Percentiles rank a stretch among this genome's conserved stretches.
phyloP scores from a whole-genome alignment of 2,113 vertebrate species.

The Crocuta crocuta region DNA sequence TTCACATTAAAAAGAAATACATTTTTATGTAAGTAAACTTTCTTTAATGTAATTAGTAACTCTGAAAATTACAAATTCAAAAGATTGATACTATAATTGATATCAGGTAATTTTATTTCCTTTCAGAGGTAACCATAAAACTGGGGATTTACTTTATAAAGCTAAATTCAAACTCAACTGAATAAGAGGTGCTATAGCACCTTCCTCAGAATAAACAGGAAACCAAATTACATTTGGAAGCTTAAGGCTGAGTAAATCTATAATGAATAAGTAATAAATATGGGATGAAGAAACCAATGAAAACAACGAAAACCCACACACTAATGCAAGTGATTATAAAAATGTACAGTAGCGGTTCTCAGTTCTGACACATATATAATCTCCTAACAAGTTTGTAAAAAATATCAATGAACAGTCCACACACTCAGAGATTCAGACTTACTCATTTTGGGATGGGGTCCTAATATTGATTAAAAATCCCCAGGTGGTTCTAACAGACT shows the following conservation, averaged over 20 bases:
- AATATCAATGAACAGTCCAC: not conserved
- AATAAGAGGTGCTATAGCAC: not conserved
- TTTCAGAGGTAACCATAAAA: not conserved
- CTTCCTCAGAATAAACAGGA: not conserved
- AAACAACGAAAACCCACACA: not conserved
- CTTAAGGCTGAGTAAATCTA: not conserved
- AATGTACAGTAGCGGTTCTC: not conserved
- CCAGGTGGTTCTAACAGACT: not conserved
- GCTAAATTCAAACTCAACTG: not conserved
- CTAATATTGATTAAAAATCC: not conserved
- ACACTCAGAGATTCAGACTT: not conserved
- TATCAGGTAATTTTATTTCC: not conserved
- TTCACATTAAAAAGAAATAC: not conserved
- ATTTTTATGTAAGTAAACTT: not conserved
- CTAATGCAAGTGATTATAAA: not conserved
- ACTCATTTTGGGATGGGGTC: not conserved
- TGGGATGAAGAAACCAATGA: not conserved
- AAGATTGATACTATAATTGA: not conserved
- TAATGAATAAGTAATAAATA: not conserved
- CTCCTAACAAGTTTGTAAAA: not conserved
- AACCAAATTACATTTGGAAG: conserved; percentile 19
- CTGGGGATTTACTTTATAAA: not conserved
- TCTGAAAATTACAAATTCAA: not conserved
- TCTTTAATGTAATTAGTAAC: conserved; percentile 13
- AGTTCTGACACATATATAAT: not conserved